Percentiles rank a stretch among this genome's conserved stretches.
Conservation (phyloP, 2,888 invertebrate genomes). For the Palloptera scutellata region DNA sequence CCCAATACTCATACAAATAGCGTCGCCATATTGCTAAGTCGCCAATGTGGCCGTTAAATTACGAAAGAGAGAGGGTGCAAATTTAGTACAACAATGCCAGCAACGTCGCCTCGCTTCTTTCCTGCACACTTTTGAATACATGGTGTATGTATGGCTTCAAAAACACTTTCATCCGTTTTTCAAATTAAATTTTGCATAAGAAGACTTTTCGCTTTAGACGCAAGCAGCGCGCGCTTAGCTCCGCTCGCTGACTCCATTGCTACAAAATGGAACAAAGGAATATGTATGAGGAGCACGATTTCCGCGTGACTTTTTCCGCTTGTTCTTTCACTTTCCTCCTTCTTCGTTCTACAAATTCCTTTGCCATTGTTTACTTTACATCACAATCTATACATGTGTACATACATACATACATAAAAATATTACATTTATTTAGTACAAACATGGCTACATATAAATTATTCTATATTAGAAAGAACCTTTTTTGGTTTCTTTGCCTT, state of each 20-base stretch:
- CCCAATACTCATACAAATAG: too few species aligned
- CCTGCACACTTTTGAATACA: not conserved
- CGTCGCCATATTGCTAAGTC: not conserved
- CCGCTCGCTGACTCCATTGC: not conserved
- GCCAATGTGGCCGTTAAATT: not conserved
- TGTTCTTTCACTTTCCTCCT: constrained; percentile 7
- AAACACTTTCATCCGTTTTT: constrained; percentile 66
- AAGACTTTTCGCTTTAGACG: constrained; percentile 30
- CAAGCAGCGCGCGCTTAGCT: not conserved
- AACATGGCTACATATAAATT: too few species aligned
- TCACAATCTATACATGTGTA: constrained; percentile 31
- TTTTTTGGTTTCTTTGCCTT: constrained; percentile 19
- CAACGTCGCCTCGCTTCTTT: too few species aligned
- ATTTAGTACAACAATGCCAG: too few species aligned
- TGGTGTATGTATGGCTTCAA: constrained; percentile 55
- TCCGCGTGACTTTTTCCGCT: constrained; percentile 15
- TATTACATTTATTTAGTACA: constrained; percentile 34
- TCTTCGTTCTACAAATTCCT: constrained; percentile 21
- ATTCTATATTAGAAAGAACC: constrained; percentile 19
- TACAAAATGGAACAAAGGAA: not conserved
- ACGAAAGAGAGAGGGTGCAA: not conserved
- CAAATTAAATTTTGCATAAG: constrained; percentile 60
- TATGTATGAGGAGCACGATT: constrained; percentile 1
- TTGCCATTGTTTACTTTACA: constrained; percentile 16
- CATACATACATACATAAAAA: too few species aligned